Evolutionary conservation across 2,113 vertebrate genomes (phyloP).

Genomic region (Phoenicopterus ruber): DNA sequence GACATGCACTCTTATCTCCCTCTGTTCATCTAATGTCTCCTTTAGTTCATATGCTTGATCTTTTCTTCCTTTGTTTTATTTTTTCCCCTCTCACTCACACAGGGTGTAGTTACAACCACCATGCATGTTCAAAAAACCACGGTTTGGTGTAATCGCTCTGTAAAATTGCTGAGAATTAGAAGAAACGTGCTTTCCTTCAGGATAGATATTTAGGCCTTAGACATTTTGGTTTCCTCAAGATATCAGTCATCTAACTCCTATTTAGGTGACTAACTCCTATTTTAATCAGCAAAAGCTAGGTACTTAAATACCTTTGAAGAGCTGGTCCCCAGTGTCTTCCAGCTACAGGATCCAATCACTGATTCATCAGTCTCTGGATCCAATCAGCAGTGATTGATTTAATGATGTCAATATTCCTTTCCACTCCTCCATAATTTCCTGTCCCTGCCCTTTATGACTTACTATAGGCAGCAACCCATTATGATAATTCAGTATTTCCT

Average conservation of each 20-base stretch:
- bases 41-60: neutral
- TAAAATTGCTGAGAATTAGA: neutral
- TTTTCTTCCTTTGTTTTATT: neutral
- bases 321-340: slow-evolving; percentile 19
- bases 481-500: slow-evolving; percentile 31
- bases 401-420: slow-evolving; percentile 61
- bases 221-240: neutral
- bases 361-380: slow-evolving; percentile 41
- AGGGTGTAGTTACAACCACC: neutral
- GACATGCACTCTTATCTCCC: neutral
- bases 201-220: neutral
- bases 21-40: neutral
- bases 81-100: too few relatives aligned
- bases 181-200: neutral
- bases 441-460: slow-evolving; percentile 45
- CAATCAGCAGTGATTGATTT: slow-evolving; percentile 66
- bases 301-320: slow-evolving; percentile 25
- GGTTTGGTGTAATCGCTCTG: neutral
- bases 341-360: slow-evolving; percentile 41
- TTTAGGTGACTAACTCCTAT: slow-evolving; percentile 21
- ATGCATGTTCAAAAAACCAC: neutral
- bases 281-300: slow-evolving; percentile 46
- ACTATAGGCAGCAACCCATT: slow-evolving; percentile 35
- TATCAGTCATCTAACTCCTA: neutral
- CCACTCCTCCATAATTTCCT: slow-evolving; percentile 55